Evolutionary conservation across 2,797 vertebrate species (phyloP).

Genomic region (Kryptolebias ocellatus): DNA sequence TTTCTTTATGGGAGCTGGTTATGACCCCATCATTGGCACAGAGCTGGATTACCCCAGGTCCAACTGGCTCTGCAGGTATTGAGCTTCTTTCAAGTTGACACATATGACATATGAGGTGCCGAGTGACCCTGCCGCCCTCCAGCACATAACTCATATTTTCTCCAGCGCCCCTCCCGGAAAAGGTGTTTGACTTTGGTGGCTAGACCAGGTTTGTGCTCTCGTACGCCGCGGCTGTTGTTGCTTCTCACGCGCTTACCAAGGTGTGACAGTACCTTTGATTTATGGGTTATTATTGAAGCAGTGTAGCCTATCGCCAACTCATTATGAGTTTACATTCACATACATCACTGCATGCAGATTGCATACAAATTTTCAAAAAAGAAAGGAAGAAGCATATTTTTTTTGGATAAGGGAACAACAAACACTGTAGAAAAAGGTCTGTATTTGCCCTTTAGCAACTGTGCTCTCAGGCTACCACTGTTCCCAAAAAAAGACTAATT

Average conservation of each 20-base stretch:
- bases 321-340: conserved; percentile 81
- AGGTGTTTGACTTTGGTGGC: conserved; percentile 72
- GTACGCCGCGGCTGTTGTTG: conserved; percentile 63
- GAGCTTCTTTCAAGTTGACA: conserved; percentile 72
- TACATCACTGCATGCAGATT: conserved; percentile 74
- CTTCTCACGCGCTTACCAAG: conserved; percentile 67
- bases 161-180: conserved; percentile 52
- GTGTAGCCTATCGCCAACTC: conserved; percentile 80
- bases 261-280: conserved; percentile 81
- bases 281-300: conserved; percentile 84
- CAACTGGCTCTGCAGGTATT: conserved; percentile 71
- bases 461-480: conserved; percentile 55
- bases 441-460: conserved; percentile 73
- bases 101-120: conserved; percentile 77
- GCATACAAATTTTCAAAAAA: conserved; percentile 67
- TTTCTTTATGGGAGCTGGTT: conserved; percentile 71
- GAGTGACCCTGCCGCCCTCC: conserved; percentile 67
- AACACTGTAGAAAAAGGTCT: conserved; percentile 57
- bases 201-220: conserved; percentile 62
- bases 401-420: background rate
- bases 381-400: conserved; percentile 49
- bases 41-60: conserved; percentile 73
- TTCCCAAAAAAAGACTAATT: conserved; percentile 66
- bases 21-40: conserved; percentile 72
- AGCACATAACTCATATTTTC: conserved; percentile 71